Evolutionary conservation across 2,888 invertebrate genomes (phyloP).

Genomic region (Acanthosoma haemorrhoidale): DNA sequence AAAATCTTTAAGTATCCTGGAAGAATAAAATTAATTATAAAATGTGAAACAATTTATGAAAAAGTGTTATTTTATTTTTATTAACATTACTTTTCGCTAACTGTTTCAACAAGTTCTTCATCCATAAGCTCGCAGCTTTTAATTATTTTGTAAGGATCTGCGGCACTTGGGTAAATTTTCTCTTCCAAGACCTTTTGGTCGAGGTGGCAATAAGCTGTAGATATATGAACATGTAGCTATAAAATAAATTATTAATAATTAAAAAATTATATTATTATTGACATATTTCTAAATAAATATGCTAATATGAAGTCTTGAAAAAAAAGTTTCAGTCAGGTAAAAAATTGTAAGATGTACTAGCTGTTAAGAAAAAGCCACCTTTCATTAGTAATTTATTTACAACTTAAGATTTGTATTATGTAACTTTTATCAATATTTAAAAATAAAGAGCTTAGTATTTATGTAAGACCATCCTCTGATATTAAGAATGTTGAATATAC

Average conservation of each 20-base stretch:
- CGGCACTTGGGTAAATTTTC: slow-evolving; percentile 66
- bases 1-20: slow-evolving; percentile 63
- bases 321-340: too few relatives aligned
- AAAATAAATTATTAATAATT: slow-evolving; percentile 33
- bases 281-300: too few relatives aligned
- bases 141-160: slow-evolving; percentile 52
- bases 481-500: too few relatives aligned
- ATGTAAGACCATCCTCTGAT: too few relatives aligned
- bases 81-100: slow-evolving; percentile 60
- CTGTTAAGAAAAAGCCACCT: too few relatives aligned
- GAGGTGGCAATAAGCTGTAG: slow-evolving; percentile 90
- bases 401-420: too few relatives aligned
- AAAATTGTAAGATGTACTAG: too few relatives aligned
- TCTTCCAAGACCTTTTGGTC: slow-evolving; percentile 73
- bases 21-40: slow-evolving; percentile 39
- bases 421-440: too few relatives aligned
- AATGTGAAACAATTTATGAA: neutral
- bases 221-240: slow-evolving; percentile 74
- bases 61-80: neutral
- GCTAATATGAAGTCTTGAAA: too few relatives aligned
- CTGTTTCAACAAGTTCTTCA: slow-evolving; percentile 55
- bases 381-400: too few relatives aligned
- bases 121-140: slow-evolving; percentile 62
- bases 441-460: too few relatives aligned
- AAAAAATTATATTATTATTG: neutral